Base-by-base conservation (phyloP, 1,140 invertebrate species). In the Brachystomella parvula region DNA sequence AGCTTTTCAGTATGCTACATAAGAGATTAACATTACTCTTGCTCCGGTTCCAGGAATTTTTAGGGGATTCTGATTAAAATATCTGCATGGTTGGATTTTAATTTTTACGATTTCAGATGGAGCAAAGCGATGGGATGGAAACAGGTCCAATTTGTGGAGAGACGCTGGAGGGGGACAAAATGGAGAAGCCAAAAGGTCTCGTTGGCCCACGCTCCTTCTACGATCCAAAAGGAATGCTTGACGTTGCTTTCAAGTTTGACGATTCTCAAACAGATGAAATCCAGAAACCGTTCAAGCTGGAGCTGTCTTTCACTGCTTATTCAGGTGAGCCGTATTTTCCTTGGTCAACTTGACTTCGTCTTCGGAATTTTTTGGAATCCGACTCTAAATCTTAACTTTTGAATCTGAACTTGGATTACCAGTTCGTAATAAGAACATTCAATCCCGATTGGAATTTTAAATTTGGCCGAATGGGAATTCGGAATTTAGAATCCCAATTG, bases 221-320 rank as follows among this genome's bases (percentile, higher is more conserved):
- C 62, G 66, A 68, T 53, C 44, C 61, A 2, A 68, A 64, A n/a
- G 66, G 66, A 24, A 26, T 32, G 9, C 56, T 68, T 21, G 66
- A 68, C 21, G 66, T 68, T 15, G 28, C 57, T 12, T 68, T 68
- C 30, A 66, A 47, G 12, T 58, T 57, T 26, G 62, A 68, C 21
- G 61, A 64, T 24, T n/a, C 24, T 3, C 30, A 49, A 9, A 3
- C 24, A 6, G 47, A 64, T 3, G 63, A 68, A 3, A n/a, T 47
- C 24, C 60, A 56, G 28, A 64, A 64, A 33, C 62, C 53, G 3
- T 47, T 68, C 44, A 2, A 12, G 28, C 62, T 68, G 19, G 47
- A 68, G 32, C 26, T 68, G 6, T 53, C 63, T 2, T 68, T 68
- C 35, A 68, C 66, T 28, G 60, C 66, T 17, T 64, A 64, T 35